Evolutionary conservation across 1,140 invertebrate species (phyloP).

Genomic region (Phocides pigmalion): DNA sequence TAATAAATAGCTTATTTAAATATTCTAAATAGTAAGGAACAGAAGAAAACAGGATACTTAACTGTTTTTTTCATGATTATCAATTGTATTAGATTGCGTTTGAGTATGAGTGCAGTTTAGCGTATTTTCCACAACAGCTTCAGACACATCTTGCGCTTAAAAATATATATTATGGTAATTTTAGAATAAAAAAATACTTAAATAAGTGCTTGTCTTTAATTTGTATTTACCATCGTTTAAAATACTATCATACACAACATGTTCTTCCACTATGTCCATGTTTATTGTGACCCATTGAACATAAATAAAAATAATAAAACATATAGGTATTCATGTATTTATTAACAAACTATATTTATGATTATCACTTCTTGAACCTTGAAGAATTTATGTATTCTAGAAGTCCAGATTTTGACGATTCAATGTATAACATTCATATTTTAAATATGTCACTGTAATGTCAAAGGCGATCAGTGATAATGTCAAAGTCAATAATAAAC

Average conservation of each 20-base stretch:
- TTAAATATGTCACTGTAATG: no score
- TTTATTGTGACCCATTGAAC: no score
- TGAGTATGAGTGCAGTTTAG: neutral
- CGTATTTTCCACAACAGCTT: neutral
- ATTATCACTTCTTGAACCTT: no score
- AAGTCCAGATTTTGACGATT: no score
- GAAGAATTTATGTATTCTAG: no score
- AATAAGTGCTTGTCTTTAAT: no score
- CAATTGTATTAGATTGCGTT: slow-evolving; percentile 9
- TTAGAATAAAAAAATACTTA: neutral
- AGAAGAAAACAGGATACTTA: slow-evolving; percentile 10
- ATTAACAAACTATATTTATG: no score
- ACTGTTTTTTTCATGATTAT: slow-evolving; percentile 40
- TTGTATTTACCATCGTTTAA: slow-evolving; percentile 2
- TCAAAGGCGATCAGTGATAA: no score
- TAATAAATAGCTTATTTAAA: neutral
- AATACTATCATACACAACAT: slow-evolving; percentile 6
- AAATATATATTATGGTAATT: neutral
- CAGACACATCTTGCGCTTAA: neutral
- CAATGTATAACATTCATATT: no score
- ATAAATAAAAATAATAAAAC: no score
- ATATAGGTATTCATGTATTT: no score
- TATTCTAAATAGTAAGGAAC: neutral
- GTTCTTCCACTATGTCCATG: slow-evolving; percentile 1
- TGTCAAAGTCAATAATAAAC: no score